Evolutionary conservation across 2,888 invertebrate species (phyloP).

Genomic region (Chymomyza amoena): DNA sequence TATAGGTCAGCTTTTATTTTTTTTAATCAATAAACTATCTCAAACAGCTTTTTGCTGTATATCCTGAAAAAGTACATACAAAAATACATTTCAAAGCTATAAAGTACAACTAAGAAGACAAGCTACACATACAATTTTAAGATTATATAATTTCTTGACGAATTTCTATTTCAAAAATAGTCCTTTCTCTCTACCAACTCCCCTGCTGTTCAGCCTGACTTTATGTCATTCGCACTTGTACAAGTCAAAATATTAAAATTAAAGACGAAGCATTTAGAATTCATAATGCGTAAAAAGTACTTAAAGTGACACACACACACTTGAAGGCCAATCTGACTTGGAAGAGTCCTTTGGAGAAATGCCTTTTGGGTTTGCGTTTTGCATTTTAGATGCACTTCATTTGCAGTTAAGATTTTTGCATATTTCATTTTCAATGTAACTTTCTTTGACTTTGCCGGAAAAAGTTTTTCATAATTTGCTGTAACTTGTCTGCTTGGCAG

Average conservation of each 20-base stretch:
- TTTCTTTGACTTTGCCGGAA: conserved; percentile 12
- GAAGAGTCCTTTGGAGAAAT: neutral
- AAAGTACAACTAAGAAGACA: no score
- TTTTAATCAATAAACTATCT: no score
- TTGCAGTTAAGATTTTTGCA: conserved; percentile 15
- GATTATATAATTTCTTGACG: no score
- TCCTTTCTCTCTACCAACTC: neutral
- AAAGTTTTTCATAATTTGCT: conserved; percentile 39
- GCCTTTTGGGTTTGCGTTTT: neutral
- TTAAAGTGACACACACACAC: neutral
- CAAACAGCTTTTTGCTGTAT: no score
- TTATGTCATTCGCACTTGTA: neutral
- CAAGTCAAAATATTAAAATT: neutral
- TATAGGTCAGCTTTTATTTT: no score
- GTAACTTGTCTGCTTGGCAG: conserved; percentile 18
- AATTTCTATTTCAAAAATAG: no score
- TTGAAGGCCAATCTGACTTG: neutral
- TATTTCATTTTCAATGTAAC: neutral
- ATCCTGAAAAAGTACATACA: no score
- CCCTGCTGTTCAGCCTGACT: neutral
- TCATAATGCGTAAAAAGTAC: neutral
- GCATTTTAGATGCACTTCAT: conserved; percentile 25
- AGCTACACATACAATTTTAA: no score
- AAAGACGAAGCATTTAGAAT: neutral
- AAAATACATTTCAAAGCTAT: no score